Evolutionary conservation across 2,797 vertebrate species (phyloP).

Genomic region (Poecilia wingei): DNA sequence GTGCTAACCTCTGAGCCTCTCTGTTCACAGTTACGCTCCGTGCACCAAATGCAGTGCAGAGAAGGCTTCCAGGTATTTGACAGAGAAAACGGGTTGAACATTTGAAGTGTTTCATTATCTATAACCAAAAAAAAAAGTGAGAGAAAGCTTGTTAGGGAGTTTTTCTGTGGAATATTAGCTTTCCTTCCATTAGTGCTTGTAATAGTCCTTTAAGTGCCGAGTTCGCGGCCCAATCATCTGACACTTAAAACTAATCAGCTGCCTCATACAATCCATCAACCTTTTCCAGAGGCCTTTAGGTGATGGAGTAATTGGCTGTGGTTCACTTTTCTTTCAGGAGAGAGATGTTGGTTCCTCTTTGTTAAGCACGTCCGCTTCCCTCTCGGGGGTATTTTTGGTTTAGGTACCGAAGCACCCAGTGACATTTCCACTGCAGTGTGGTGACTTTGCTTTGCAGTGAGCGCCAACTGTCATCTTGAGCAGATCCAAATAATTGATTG

Average conservation of each 20-base stretch:
- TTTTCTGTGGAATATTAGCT: constrained; percentile 60
- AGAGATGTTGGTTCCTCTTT: constrained; percentile 55
- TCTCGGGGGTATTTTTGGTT: constrained; percentile 53
- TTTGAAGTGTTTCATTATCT: constrained; percentile 57
- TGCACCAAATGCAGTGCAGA: constrained; percentile 3
- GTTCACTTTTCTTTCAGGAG: constrained; percentile 63
- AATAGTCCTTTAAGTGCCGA: constrained; percentile 61
- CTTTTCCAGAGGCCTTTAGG: constrained; percentile 66
- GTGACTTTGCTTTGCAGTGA: constrained; percentile 45
- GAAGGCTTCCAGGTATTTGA: constrained; percentile 44
- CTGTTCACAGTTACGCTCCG: background rate
- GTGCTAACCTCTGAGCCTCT: constrained; percentile 6
- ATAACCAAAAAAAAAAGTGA: constrained; percentile 43
- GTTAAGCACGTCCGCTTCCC: constrained; percentile 41
- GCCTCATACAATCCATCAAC: constrained; percentile 64
- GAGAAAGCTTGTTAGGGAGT: constrained; percentile 55
- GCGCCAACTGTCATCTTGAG: constrained; percentile 61
- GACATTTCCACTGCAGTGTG: constrained; percentile 43
- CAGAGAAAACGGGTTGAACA: constrained; percentile 51
- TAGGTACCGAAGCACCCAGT: constrained; percentile 38
- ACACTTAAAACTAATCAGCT: constrained; percentile 75
- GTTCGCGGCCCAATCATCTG: constrained; percentile 72
- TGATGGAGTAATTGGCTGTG: constrained; percentile 74
- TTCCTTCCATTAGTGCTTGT: constrained; percentile 56
- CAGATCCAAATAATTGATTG: constrained; percentile 69